Conservation (phyloP, 92 coral and sea anemone genomes). For the Heteractis magnifica region DNA sequence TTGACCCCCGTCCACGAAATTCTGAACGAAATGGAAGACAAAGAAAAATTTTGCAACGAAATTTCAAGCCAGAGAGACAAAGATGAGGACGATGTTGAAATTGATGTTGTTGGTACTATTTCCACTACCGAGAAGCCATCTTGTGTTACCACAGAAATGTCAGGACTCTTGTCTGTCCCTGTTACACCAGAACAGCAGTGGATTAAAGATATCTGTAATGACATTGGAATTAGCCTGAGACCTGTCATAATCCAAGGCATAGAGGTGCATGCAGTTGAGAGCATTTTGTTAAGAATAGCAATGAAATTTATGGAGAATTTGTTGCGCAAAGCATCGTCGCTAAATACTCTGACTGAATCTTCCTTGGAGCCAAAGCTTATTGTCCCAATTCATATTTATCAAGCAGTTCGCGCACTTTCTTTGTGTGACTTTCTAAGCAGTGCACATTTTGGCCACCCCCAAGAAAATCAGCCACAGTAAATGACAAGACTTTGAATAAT, state of each 20-base stretch:
- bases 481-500: background rate
- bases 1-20: slow-evolving; percentile 51
- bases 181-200: slow-evolving; percentile 70
- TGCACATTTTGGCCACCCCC: slow-evolving; percentile 51
- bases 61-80: slow-evolving; percentile 14
- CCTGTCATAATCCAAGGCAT: slow-evolving; percentile 64
- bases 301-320: slow-evolving; percentile 67
- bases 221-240: slow-evolving; percentile 62
- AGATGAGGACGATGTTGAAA: slow-evolving; percentile 43
- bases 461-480: slow-evolving; percentile 10
- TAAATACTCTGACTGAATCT: slow-evolving; percentile 55
- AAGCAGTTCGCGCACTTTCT: slow-evolving; percentile 68
- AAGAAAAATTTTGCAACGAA: slow-evolving; percentile 42
- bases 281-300: slow-evolving; percentile 57
- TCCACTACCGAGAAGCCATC: background rate
- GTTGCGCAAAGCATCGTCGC: slow-evolving; percentile 71
- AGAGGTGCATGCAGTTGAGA: slow-evolving; percentile 61
- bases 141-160: slow-evolving; percentile 1
- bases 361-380: slow-evolving; percentile 58
- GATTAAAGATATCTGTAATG: slow-evolving; percentile 76
- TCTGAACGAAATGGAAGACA: slow-evolving; percentile 38
- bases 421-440: slow-evolving; percentile 76
- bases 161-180: slow-evolving; percentile 44
- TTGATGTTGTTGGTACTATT: slow-evolving; percentile 63
- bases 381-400: slow-evolving; percentile 68